phyloP scores from a whole-genome alignment of 2,888 invertebrate species.

The Pandemis heparana region DNA sequence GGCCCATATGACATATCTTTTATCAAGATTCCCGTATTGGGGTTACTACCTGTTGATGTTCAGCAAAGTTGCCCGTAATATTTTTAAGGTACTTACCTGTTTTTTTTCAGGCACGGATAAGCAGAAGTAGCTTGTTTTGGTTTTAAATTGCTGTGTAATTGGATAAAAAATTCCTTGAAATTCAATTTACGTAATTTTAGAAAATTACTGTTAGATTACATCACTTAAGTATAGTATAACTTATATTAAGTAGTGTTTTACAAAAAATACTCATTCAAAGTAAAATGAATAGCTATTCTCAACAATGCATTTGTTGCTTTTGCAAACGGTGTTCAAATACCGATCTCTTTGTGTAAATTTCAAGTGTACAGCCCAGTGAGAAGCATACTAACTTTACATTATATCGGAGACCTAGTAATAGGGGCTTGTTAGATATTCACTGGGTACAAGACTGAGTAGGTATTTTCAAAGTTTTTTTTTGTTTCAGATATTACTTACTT shows the following conservation, averaged over 20 bases:
- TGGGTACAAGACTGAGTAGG: too few species aligned
- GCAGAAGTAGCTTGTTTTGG: not conserved
- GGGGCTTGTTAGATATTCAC: too few species aligned
- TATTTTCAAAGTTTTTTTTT: not conserved
- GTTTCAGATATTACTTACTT: constrained; percentile 57
- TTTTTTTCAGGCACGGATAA: not conserved
- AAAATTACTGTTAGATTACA: not conserved
- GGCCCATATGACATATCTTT: constrained; percentile 65
- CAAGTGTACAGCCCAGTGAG: too few species aligned
- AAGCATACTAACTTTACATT: too few species aligned
- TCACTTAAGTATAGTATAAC: not conserved
- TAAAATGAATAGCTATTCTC: not conserved
- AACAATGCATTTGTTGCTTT: not conserved
- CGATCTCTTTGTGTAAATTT: too few species aligned
- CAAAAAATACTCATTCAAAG: too few species aligned
- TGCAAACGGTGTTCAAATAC: too few species aligned
- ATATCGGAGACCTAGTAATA: too few species aligned
- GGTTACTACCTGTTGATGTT: constrained; percentile 72
- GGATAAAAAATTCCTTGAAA: too few species aligned
- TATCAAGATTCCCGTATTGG: constrained; percentile 64
- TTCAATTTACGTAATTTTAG: too few species aligned
- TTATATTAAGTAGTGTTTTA: too few species aligned
- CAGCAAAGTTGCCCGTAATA: constrained; percentile 63
- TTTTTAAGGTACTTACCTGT: constrained; percentile 51
- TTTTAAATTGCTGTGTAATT: not conserved